phyloP scores from a whole-genome alignment of 2,888 invertebrate genomes.

The Sphaerophoria taeniata region DNA sequence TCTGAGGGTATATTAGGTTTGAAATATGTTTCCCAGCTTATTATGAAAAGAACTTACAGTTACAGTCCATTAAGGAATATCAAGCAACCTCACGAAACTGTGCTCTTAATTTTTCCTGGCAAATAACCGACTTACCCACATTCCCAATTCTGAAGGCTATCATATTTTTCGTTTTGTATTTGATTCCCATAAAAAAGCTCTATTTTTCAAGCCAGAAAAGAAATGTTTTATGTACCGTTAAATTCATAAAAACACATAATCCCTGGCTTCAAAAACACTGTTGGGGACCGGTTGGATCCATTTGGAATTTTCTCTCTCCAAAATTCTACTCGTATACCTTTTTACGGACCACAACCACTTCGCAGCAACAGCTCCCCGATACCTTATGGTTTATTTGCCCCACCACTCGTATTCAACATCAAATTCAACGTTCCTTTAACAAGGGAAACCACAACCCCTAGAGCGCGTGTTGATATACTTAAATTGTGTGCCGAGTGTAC shows the following conservation, averaged over 20 bases:
- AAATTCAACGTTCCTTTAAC: conserved; percentile 1
- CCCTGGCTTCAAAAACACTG: conserved; percentile 15
- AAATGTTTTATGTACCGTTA: conserved; percentile 22
- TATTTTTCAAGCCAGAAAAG: conserved; percentile 18
- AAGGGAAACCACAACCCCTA: conserved; percentile 16
- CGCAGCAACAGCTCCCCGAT: conserved; percentile 8
- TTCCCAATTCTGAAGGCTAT: not conserved
- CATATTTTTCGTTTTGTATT: not conserved
- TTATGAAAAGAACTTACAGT: too few species aligned
- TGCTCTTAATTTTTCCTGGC: too few species aligned
- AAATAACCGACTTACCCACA: not conserved
- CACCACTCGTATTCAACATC: conserved; percentile 16
- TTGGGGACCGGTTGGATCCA: conserved; percentile 2
- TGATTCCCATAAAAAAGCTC: not conserved
- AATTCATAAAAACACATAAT: conserved; percentile 31
- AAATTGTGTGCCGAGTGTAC: too few species aligned
- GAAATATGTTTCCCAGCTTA: too few species aligned
- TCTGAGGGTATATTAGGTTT: too few species aligned
- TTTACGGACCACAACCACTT: conserved; percentile 25
- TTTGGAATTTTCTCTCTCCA: not conserved
- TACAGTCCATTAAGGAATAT: too few species aligned
- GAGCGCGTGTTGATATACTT: not conserved
- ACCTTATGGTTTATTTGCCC: conserved; percentile 26
- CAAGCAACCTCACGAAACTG: too few species aligned
- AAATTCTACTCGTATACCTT: conserved; percentile 10